A percentile compares a stretch with the other conserved stretches of the same genome.
phyloP scores from a whole-genome alignment of 2,888 invertebrate genomes.

The Colostygia pectinataria region DNA sequence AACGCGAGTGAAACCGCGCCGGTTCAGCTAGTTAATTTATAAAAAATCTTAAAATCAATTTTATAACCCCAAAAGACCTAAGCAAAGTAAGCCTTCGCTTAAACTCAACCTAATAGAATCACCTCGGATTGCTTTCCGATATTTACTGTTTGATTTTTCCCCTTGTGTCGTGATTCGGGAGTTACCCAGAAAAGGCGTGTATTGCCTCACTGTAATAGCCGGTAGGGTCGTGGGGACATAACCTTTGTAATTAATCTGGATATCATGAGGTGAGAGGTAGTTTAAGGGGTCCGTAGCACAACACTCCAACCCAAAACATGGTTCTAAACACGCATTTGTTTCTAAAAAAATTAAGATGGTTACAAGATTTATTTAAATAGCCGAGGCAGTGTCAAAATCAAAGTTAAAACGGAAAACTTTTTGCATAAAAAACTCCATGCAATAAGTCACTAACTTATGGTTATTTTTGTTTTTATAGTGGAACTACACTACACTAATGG shows the following conservation, averaged over 20 bases:
- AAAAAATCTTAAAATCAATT: constrained; percentile 45
- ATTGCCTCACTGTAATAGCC: constrained; percentile 62
- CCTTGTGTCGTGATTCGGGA: constrained; percentile 72
- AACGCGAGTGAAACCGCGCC: too few relatives aligned
- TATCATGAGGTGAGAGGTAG: constrained; percentile 38
- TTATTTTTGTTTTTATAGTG: too few relatives aligned
- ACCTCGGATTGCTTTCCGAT: constrained; percentile 79
- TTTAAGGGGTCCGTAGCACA: constrained; percentile 15
- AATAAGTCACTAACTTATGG: too few relatives aligned
- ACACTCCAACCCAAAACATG: too few relatives aligned
- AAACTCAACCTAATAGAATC: constrained; percentile 80
- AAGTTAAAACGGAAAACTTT: too few relatives aligned
- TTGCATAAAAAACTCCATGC: too few relatives aligned
- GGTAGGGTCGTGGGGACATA: constrained; percentile 66
- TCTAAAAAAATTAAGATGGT: too few relatives aligned
- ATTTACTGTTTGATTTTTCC: constrained; percentile 80
- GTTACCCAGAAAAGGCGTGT: constrained; percentile 76
- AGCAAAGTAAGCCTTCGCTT: constrained; percentile 61
- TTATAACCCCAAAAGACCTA: constrained; percentile 49
- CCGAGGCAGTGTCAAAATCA: too few relatives aligned
- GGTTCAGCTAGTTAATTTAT: constrained; percentile 10
- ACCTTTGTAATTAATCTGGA: constrained; percentile 73
- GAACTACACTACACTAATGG: too few relatives aligned
- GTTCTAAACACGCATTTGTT: too few relatives aligned
- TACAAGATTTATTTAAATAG: too few relatives aligned